Conservation (phyloP, 2,888 invertebrate genomes). For the Sabellastarte sp. region DNA sequence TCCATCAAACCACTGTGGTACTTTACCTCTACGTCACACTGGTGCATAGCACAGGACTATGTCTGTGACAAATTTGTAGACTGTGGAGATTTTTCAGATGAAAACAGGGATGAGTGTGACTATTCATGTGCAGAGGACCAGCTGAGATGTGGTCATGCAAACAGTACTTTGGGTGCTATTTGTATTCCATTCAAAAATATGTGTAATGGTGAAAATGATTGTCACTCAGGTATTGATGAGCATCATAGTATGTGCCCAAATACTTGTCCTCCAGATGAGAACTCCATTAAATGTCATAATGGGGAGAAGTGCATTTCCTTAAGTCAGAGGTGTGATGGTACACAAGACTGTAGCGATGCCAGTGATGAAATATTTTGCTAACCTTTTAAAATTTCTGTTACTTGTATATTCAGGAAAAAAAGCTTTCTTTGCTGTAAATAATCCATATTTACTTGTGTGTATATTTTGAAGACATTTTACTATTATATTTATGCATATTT, state of each 20-base stretch:
- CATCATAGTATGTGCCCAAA: background rate
- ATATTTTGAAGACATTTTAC: too few relatives aligned
- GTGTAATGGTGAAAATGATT: background rate
- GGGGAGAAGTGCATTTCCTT: background rate
- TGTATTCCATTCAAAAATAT: background rate
- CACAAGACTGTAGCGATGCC: background rate
- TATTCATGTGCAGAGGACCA: background rate
- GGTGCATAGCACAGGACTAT: background rate
- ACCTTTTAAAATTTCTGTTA: background rate
- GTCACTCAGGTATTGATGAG: background rate
- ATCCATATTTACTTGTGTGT: too few relatives aligned
- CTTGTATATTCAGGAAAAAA: too few relatives aligned
- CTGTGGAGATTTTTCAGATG: background rate
- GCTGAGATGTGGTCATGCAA: background rate
- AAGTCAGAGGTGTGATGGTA: background rate
- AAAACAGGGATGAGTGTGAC: background rate
- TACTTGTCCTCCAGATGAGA: background rate
- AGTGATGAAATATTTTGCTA: background rate
- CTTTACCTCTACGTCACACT: background rate
- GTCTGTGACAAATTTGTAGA: background rate
- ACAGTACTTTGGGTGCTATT: background rate
- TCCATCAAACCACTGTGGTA: background rate
- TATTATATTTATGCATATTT: too few relatives aligned
- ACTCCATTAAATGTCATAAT: background rate
- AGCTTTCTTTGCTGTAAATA: too few relatives aligned